Conservation (phyloP, 2,113 vertebrate genomes). For the Anarrhichthys ocellatus region DNA sequence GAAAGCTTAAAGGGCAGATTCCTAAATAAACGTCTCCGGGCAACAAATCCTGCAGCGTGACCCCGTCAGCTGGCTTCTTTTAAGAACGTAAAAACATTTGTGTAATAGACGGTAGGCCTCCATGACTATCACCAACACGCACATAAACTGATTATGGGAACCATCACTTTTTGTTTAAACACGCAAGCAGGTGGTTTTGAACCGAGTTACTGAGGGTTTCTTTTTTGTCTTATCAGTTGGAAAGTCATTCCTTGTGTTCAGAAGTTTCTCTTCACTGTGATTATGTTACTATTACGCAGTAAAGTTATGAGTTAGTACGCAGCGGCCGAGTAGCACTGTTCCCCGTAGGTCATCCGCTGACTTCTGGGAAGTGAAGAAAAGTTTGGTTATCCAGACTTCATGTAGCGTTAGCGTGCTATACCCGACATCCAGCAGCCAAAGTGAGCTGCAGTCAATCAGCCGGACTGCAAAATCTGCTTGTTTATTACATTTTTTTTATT, state of each 20-base stretch:
- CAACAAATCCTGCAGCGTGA: constrained; percentile 4
- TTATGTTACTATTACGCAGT: background rate
- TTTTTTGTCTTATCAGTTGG: background rate
- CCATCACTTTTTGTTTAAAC: background rate
- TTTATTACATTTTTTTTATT: background rate
- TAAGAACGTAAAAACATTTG: background rate
- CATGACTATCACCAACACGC: background rate
- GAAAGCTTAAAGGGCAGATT: background rate
- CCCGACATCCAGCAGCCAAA: no score
- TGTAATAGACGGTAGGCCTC: background rate
- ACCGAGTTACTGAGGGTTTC: background rate
- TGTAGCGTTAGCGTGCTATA: background rate
- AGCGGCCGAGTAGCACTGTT: no score
- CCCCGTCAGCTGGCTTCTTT: no score
- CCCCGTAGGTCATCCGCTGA: no score
- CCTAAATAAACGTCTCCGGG: background rate
- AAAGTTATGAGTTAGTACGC: no score
- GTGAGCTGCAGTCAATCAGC: background rate
- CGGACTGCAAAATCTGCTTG: background rate
- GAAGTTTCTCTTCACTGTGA: background rate
- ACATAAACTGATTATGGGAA: background rate
- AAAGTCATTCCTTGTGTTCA: background rate
- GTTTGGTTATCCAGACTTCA: background rate
- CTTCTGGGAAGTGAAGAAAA: no score
- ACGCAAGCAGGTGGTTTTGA: background rate